These are phyloP conservation scores for Lytechinus pictus DNA, from an alignment of 35 echinoderm and acorn worm species.

Conservation along the genomic window DNA sequence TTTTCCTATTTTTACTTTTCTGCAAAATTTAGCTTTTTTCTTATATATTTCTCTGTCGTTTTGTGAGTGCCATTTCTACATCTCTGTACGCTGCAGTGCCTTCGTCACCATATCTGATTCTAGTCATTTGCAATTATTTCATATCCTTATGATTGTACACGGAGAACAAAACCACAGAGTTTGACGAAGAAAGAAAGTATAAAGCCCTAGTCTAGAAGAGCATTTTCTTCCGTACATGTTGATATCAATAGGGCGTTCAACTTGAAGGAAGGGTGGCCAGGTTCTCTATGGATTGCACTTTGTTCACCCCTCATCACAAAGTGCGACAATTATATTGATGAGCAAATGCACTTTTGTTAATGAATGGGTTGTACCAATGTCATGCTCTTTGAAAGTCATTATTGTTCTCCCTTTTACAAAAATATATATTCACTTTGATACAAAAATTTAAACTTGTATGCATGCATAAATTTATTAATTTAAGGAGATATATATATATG, in stretches of 20 bases:
- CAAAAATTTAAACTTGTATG: background rate
- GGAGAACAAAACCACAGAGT: slow-evolving; percentile 5
- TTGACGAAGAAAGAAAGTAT: background rate
- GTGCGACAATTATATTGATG: background rate
- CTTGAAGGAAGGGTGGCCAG: background rate
- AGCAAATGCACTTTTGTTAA: slow-evolving; percentile 1
- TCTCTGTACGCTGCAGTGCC: background rate
- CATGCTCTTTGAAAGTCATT: background rate
- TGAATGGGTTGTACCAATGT: background rate
- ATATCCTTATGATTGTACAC: background rate
- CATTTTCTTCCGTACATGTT: background rate
- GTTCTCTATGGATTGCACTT: background rate
- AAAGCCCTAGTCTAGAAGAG: background rate
- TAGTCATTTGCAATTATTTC: background rate
- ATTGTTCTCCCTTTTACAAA: background rate
- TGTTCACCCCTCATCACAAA: background rate
- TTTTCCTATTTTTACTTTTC: background rate
- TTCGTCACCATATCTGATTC: slow-evolving; percentile 2
- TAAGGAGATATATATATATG: too few species aligned
- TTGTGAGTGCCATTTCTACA: slow-evolving; percentile 2
- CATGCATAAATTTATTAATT: too few species aligned
- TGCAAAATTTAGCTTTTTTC: background rate
- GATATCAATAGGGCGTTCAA: slow-evolving; percentile 11
- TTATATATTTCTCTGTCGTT: background rate
- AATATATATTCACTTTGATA: background rate